Percentiles rank a stretch among this genome's conserved stretches.
Evolutionary conservation across 2,113 vertebrate genomes (phyloP).

Genomic region (Channa maculata): DNA sequence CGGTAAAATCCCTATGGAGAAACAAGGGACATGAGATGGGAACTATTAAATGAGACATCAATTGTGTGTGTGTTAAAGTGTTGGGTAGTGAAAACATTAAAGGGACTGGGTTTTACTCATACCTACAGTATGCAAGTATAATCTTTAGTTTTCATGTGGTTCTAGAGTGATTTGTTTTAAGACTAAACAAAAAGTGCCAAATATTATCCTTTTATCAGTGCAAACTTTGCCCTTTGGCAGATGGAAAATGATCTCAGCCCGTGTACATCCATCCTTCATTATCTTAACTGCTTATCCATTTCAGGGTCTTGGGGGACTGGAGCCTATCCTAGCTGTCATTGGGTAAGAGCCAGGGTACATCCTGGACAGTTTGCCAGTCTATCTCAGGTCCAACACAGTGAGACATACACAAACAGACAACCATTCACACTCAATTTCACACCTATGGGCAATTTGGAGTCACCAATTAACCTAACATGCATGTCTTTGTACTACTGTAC

Average conservation of each 20-base stretch:
- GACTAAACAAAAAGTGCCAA: conserved; percentile 36
- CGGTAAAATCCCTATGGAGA: conserved; percentile 73
- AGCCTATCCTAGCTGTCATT: too few species aligned
- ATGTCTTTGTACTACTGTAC: too few species aligned
- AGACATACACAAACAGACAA: too few species aligned
- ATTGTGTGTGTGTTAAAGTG: background rate
- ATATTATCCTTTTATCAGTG: conserved; percentile 45
- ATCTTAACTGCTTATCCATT: too few species aligned
- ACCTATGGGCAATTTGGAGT: too few species aligned
- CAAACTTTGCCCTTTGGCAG: conserved; percentile 50
- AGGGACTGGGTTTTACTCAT: background rate
- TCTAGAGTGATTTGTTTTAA: conserved; percentile 49
- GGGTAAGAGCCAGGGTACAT: too few species aligned
- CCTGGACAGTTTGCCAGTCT: too few species aligned
- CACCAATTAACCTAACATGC: too few species aligned
- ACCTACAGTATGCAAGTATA: background rate
- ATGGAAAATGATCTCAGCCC: conserved; percentile 29
- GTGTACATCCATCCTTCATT: background rate
- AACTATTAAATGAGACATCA: conserved; percentile 26
- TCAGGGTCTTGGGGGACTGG: too few species aligned
- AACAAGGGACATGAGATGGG: conserved; percentile 5
- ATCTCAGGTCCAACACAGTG: too few species aligned
- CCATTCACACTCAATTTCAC: too few species aligned
- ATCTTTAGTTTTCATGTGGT: conserved; percentile 3
- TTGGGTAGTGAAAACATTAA: conserved; percentile 5